Base-by-base conservation (phyloP, 2,888 invertebrate genomes). In the Gisinianus flammeolus region DNA sequence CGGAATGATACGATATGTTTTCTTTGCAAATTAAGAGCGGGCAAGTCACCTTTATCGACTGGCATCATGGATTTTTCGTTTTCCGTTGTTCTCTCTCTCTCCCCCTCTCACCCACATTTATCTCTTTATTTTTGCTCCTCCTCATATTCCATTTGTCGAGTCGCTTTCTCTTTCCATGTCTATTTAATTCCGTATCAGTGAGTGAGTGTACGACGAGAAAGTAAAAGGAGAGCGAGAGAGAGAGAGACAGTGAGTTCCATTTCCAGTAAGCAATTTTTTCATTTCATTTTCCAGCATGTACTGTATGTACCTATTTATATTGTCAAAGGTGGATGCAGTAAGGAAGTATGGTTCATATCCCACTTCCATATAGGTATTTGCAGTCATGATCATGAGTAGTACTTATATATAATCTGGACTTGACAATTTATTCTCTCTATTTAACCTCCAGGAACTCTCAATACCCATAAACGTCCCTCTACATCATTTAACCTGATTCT, bases 1-100 rank as follows among this genome's bases (percentile, higher is more conserved):
- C 56, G 56, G 22, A 56, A 30, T 19, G 19, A 26, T 26, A 31
- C 68, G 73, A 78, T 73, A 73, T 67, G 68, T 73, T 78, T 78
- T 78, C 73, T 73, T 58, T 54, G 62, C 31, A 66, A 78, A 78
- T 78, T 78, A 78, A 78, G 78, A 78, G 73, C 73, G 78, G 78
- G 73, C 73, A 78, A 73, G 54, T 58, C 16, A 68, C 73, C 56
- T 78, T 78, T 78, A 78, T 78, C 78, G 78, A 78, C 78, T 78
- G 67, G 31, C 69, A 54, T 52, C 68, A 76, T 68, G 69, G 76
- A 56, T 67, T 66, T 64, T 75, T 31, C 16, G 19, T 10, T 31
- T 30, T 24, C n/a, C 31, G 22, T 44, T 24, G 12, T 26, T 52
- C 35, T 10, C 8, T 31, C 35, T 30, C 1, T 31, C 30, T 31